Evolutionary conservation across 1,140 invertebrate genomes (phyloP).

Genomic region (Mya arenaria): DNA sequence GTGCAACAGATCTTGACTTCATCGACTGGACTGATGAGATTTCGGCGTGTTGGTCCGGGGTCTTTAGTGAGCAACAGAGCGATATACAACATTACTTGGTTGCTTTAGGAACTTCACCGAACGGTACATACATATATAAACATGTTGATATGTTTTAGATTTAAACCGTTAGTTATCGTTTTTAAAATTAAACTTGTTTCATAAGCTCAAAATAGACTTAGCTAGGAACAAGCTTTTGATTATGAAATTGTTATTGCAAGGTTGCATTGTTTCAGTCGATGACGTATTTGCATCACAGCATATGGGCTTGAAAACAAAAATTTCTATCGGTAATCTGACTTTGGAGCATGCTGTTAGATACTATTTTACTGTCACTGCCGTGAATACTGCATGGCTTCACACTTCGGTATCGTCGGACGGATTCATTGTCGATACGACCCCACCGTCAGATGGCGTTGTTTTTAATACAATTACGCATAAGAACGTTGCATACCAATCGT

Average conservation of each 20-base stretch:
- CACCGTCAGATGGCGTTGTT: slow-evolving; percentile 55
- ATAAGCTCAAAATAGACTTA: background rate
- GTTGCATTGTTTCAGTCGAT: slow-evolving; percentile 47
- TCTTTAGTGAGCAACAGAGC: slow-evolving; percentile 51
- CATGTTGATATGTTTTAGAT: no score
- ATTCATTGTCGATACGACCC: slow-evolving; percentile 47
- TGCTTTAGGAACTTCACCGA: slow-evolving; percentile 42
- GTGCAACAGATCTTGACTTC: background rate
- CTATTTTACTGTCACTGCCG: slow-evolving; percentile 55
- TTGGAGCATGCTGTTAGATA: slow-evolving; percentile 53
- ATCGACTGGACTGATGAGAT: slow-evolving; percentile 19
- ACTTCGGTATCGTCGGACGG: slow-evolving; percentile 55
- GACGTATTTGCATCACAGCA: slow-evolving; percentile 22
- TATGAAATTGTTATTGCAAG: background rate
- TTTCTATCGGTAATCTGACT: background rate
- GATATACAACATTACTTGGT: slow-evolving; percentile 32
- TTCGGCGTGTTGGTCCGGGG: slow-evolving; percentile 54
- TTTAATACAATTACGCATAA: slow-evolving; percentile 42
- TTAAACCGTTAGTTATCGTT: no score
- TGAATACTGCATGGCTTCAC: slow-evolving; percentile 52
- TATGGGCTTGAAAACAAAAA: slow-evolving; percentile 25
- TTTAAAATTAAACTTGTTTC: background rate
- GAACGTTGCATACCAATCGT: slow-evolving; percentile 34
- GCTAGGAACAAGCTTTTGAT: background rate
- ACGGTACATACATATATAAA: slow-evolving; percentile 7